phyloP scores from a whole-genome alignment of 2,797 vertebrate genomes.

The Chiroxiphia lanceolata region DNA sequence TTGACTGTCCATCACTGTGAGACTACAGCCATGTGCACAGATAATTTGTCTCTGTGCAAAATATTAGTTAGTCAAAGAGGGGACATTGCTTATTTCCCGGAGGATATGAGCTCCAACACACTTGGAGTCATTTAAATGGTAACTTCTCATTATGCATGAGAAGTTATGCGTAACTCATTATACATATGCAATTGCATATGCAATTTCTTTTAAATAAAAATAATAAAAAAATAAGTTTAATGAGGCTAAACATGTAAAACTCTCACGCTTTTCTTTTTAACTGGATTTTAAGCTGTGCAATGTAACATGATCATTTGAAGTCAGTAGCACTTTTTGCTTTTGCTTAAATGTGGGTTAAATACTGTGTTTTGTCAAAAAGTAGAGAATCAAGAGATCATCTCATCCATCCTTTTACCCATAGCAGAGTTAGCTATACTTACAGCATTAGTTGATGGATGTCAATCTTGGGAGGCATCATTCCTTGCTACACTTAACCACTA shows the following conservation, averaged over 20 bases:
- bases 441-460: slow-evolving; percentile 10
- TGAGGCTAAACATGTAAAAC: neutral
- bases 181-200: neutral
- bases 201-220: neutral
- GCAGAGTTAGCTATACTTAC: neutral
- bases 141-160: neutral
- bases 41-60: neutral
- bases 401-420: neutral
- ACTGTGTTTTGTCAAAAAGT: neutral
- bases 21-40: neutral
- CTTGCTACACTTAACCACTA: neutral
- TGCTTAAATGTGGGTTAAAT: neutral
- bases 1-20: neutral
- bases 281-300: neutral
- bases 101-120: neutral
- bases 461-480: neutral
- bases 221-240: neutral
- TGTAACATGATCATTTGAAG: neutral
- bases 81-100: neutral
- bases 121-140: neutral
- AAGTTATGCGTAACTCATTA: neutral
- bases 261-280: neutral
- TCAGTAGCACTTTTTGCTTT: neutral
- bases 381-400: neutral
- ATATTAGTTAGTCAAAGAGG: neutral